phyloP scores from a whole-genome alignment of 1,140 invertebrate species.

The Goniozus legneri region DNA sequence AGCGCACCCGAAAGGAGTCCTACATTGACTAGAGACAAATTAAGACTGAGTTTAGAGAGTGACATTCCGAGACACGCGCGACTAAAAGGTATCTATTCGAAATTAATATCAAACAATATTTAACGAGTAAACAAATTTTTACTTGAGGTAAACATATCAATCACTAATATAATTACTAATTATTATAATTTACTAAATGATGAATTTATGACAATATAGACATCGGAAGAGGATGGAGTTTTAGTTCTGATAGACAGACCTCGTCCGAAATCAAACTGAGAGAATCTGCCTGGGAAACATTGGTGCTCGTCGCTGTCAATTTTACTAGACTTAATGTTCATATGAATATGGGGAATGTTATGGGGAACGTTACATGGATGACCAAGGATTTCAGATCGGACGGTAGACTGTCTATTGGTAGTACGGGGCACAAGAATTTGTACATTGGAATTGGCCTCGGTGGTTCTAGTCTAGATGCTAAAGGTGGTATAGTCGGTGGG shows the following conservation, averaged over 20 bases:
- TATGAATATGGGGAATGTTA: conserved; percentile 99
- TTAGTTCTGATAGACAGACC: conserved; percentile 51
- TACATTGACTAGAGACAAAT: conserved; percentile 53
- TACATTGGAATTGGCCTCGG: conserved; percentile 84
- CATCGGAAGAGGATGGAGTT: conserved; percentile 54
- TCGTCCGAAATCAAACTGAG: conserved; percentile 55
- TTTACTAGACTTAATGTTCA: conserved; percentile 93
- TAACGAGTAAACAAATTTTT: too few relatives aligned
- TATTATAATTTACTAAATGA: neutral
- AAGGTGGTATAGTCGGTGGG: conserved; percentile 94
- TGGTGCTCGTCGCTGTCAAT: conserved; percentile 93
- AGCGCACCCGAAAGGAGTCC: conserved; percentile 51
- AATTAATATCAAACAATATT: too few relatives aligned
- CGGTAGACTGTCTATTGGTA: conserved; percentile 88
- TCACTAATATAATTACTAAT: conserved; percentile 1
- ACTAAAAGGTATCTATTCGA: conserved; percentile 46
- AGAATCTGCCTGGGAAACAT: conserved; percentile 84
- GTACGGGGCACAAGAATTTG: conserved; percentile 90
- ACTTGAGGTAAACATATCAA: too few relatives aligned
- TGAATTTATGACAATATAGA: conserved; percentile 33
- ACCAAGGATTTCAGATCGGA: conserved; percentile 87
- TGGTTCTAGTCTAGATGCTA: conserved; percentile 88
- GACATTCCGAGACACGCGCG: conserved; percentile 50
- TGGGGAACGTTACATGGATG: conserved; percentile 95
- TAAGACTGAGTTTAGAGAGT: conserved; percentile 55